Evolutionary conservation across 1,140 invertebrate genomes (phyloP).

Genomic region (Meloidogyne floridensis): DNA sequence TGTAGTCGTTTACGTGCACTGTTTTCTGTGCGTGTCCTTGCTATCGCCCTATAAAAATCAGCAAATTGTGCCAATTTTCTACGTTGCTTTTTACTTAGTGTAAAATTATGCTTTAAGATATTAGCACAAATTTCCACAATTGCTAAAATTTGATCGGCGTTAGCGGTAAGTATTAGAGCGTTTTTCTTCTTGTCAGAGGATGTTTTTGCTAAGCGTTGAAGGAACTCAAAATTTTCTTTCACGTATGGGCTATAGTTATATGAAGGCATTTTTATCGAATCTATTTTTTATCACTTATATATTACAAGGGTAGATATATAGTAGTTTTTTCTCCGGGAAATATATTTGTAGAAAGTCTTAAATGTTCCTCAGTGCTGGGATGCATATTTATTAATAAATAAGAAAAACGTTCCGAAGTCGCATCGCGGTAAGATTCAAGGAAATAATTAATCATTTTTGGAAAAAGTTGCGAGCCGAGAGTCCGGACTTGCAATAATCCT

Average conservation of each 20-base stretch:
- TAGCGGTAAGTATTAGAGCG: not conserved
- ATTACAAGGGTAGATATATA: too few species aligned
- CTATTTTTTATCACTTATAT: too few species aligned
- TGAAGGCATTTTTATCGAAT: too few species aligned
- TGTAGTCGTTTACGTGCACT: slow-evolving; percentile 33
- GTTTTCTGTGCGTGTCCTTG: slow-evolving; percentile 25
- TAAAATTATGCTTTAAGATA: slow-evolving; percentile 26
- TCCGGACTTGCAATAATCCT: slow-evolving; percentile 13
- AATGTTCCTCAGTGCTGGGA: slow-evolving; percentile 26
- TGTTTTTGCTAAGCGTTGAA: not conserved
- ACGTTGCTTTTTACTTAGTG: slow-evolving; percentile 26
- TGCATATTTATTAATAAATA: slow-evolving; percentile 39
- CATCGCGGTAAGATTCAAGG: slow-evolving; percentile 34
- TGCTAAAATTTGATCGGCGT: slow-evolving; percentile 28
- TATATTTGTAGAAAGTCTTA: slow-evolving; percentile 33
- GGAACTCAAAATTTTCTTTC: slow-evolving; percentile 30
- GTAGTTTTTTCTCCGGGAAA: not conserved
- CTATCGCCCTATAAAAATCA: not conserved
- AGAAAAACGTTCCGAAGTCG: slow-evolving; percentile 29
- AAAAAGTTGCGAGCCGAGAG: not conserved
- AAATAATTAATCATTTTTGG: slow-evolving; percentile 5
- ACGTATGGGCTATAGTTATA: not conserved
- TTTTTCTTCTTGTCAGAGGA: too few species aligned
- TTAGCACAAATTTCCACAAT: slow-evolving; percentile 40
- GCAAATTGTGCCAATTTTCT: not conserved